phyloP scores from a whole-genome alignment of 1,140 invertebrate species.

The Neodiprion pinetum region DNA sequence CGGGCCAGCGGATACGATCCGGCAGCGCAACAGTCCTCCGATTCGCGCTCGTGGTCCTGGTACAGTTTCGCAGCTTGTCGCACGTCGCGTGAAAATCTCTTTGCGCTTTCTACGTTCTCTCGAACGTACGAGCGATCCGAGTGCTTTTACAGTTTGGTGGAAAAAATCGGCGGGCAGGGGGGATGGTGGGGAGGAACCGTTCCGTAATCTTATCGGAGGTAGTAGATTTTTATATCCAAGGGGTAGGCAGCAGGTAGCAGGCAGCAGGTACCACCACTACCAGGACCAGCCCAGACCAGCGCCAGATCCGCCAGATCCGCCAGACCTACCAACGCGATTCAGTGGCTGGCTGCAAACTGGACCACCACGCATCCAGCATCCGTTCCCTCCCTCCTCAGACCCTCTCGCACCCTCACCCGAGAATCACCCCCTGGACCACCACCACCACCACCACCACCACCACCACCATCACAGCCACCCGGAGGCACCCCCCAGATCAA shows the following conservation, averaged over 20 bases:
- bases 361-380: neutral
- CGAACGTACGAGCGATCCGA: too few species aligned
- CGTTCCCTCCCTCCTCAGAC: neutral
- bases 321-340: conserved; percentile 6
- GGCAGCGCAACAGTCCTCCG: too few species aligned
- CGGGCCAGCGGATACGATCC: too few species aligned
- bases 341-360: conserved; percentile 4
- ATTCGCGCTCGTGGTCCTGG: neutral
- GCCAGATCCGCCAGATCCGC: neutral
- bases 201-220: too few species aligned
- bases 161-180: too few species aligned
- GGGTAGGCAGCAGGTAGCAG: neutral
- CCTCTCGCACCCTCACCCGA: neutral
- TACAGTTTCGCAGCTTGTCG: neutral
- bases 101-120: too few species aligned
- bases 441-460: neutral
- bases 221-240: too few species aligned
- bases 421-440: conserved; percentile 6
- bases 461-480: neutral
- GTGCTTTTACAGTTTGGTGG: too few species aligned
- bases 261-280: neutral
- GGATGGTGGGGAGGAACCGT: too few species aligned
- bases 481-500: conserved; percentile 5
- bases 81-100: neutral
- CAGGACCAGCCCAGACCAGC: neutral